Base-by-base conservation (phyloP, 2,797 vertebrate species). In the Lutjanus argentimaculatus region DNA sequence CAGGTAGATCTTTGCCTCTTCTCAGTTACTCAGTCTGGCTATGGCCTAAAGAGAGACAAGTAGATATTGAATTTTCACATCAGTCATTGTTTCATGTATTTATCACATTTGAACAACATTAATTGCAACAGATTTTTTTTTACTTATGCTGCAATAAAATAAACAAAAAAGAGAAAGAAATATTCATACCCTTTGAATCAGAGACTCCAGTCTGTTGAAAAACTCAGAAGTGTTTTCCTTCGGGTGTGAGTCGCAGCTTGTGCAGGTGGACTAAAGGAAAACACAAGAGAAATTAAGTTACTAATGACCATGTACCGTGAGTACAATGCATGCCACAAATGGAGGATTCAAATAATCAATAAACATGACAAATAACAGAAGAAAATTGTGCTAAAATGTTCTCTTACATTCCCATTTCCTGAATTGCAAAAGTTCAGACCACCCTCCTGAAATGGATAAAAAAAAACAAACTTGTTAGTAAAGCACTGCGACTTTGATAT, bases 131-230 rank as follows among this genome's bases (percentile, higher is more conserved):
- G 4, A 51, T 53, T 13, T 14, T 25, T 49, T 51, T 70, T 49
- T 15, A 13, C 14, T 45, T 40, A 21, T 55, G 12, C 5, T 67
- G n/a, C 21, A 36, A 7, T 48, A 22, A 36, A 55, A 75, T 1
- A 19, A 21, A 25, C 25, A 25, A 36, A 42, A 30, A 9, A 30
- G 3, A 15, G 2, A 65, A 12, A 59, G 68, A 53, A 62, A 57
- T 16, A 7, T 30, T 1, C 56, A 82, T 68, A 96, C 95, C 92
- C 14, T 94, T 74, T 95, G 86, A 73, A 96, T 69, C 8, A 94
- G 77, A 57, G 74, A 72, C 67, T 82, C 11, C 59, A 96, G 81
- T 64, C 91, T 85, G 21, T 63, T 1, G 17, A 95, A 51, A 61
- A 96, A 96, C 22, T 69, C 78, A 0, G 2, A 7, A 15, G 46